Conservation (phyloP, 2,797 vertebrate genomes). For the Aldrovandia affinis region DNA sequence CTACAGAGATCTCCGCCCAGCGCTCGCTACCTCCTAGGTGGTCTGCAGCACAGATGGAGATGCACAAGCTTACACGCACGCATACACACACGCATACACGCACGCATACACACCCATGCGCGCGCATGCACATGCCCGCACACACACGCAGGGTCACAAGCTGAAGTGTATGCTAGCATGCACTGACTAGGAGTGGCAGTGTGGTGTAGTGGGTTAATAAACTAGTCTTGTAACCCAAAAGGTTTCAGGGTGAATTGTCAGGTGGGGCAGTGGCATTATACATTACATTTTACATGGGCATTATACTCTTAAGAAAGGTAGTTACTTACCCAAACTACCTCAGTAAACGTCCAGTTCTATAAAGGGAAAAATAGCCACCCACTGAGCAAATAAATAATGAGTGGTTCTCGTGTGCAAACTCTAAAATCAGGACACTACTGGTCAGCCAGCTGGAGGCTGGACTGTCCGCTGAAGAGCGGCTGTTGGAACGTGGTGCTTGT, state of each 20-base stretch:
- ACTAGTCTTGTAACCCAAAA: not conserved
- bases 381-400: not conserved
- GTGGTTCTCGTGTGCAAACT: not conserved
- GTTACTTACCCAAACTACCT: not conserved
- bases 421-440: not conserved
- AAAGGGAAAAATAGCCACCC: not conserved
- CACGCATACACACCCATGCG: not conserved
- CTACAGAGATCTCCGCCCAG: conserved; percentile 62
- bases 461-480: not conserved
- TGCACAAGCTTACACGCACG: conserved; percentile 32
- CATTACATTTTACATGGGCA: no score
- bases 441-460: not conserved
- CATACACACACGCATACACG: conserved; percentile 50
- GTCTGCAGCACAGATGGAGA: conserved; percentile 58
- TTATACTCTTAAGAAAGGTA: not conserved
- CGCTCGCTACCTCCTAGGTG: conserved; percentile 51
- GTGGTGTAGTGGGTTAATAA: not conserved
- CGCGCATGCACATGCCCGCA: not conserved
- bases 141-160: not conserved
- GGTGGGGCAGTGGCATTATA: not conserved
- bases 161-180: not conserved
- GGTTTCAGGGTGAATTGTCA: not conserved
- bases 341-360: not conserved
- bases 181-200: not conserved
- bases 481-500: not conserved